These are phyloP conservation scores for Reticulitermes speratus DNA, from an alignment of 1,140 invertebrate species.

Conservation along the genomic window DNA sequence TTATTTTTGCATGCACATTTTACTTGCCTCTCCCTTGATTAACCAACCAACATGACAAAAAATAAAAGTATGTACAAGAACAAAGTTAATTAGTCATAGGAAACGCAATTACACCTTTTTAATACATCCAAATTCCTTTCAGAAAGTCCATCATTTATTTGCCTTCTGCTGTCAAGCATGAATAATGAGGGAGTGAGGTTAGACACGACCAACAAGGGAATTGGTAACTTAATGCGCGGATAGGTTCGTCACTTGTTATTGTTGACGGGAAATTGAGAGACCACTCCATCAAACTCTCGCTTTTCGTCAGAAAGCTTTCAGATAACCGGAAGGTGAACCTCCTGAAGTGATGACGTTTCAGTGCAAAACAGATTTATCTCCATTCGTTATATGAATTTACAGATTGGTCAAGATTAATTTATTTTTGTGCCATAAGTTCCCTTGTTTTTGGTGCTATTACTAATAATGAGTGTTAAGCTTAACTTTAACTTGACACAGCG, in stretches of 20 bases:
- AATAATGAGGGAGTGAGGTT: constrained; percentile 14
- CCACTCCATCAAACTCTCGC: constrained; percentile 16
- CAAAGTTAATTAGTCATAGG: background rate
- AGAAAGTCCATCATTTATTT: background rate
- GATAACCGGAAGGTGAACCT: background rate
- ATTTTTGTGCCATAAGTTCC: no score
- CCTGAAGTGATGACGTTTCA: background rate
- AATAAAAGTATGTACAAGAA: background rate
- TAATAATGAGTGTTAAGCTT: no score
- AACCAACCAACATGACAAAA: no score
- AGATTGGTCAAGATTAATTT: no score
- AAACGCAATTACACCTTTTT: background rate
- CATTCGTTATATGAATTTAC: no score
- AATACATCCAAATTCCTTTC: background rate
- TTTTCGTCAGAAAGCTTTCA: constrained; percentile 5
- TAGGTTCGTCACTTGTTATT: constrained; percentile 13
- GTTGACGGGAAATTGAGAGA: constrained; percentile 14
- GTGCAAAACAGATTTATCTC: background rate
- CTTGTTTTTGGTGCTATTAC: no score
- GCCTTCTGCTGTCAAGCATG: background rate
- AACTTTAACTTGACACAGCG: no score
- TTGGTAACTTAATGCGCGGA: constrained; percentile 13
- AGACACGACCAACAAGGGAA: constrained; percentile 9
- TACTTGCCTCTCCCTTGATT: no score
- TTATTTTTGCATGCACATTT: no score